A percentile compares a stretch with the other conserved stretches of the same genome.
phyloP scores from a whole-genome alignment of 2,113 vertebrate species.

The Takifugu flavidus region DNA sequence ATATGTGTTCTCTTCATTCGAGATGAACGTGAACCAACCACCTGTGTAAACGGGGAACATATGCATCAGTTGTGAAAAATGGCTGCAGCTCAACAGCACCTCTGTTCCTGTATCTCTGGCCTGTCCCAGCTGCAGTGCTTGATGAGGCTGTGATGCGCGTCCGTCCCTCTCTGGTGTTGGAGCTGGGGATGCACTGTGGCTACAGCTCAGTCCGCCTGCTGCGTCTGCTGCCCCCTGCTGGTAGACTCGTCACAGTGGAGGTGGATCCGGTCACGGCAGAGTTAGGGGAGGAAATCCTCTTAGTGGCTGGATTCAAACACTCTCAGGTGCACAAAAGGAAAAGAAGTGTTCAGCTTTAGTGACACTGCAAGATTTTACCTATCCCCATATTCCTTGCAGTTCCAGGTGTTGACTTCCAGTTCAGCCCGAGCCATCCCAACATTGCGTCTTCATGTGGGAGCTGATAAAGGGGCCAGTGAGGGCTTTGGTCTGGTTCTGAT shows the following conservation, averaged over 20 bases:
- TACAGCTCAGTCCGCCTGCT: constrained; percentile 67
- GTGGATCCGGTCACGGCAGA: constrained; percentile 59
- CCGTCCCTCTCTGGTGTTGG: constrained; percentile 46
- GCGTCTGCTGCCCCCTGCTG: constrained; percentile 57
- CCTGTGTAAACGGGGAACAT: background rate
- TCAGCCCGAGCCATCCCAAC: constrained; percentile 58
- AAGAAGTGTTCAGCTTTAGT: background rate
- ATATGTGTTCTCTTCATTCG: no score
- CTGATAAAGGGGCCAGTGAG: background rate
- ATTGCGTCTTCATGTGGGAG: constrained; percentile 20
- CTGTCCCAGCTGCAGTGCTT: constrained; percentile 50
- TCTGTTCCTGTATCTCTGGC: background rate
- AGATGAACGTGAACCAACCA: no score
- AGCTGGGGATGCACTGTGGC: constrained; percentile 70
- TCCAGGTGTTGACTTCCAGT: constrained; percentile 63
- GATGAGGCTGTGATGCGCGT: constrained; percentile 49
- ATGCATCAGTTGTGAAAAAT: background rate
- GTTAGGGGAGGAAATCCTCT: constrained; percentile 67
- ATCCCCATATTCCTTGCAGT: constrained; percentile 38
- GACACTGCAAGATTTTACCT: no score
- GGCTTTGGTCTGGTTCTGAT: constrained; percentile 64
- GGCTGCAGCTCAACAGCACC: background rate
- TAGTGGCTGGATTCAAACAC: constrained; percentile 70
- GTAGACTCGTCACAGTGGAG: constrained; percentile 67
- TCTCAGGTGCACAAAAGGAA: constrained; percentile 28